Conservation (phyloP, 2,113 vertebrate genomes). For the Ciconia boyciana region DNA sequence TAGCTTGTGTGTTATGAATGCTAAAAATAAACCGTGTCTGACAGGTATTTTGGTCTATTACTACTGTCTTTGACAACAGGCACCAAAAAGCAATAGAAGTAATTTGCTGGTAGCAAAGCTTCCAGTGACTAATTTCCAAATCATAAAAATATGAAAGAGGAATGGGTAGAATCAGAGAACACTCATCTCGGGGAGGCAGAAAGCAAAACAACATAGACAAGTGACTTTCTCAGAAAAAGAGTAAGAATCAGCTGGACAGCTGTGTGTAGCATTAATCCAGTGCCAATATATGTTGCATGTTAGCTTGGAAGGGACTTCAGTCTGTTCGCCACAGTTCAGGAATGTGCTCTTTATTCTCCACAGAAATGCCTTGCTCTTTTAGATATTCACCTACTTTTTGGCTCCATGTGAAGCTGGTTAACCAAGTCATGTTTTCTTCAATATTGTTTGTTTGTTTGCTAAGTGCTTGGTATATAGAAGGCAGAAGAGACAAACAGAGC, state of each 20-base stretch:
- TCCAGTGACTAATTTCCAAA: background rate
- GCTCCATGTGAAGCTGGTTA: background rate
- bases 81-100: background rate
- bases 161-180: background rate
- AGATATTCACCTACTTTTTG: background rate
- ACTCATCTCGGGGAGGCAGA: background rate
- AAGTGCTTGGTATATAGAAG: background rate
- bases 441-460: background rate
- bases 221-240: background rate
- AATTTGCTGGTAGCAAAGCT: background rate
- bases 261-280: background rate
- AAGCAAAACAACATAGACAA: background rate
- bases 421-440: background rate
- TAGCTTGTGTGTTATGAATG: fast-evolving
- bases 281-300: fast-evolving
- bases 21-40: background rate
- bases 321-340: background rate
- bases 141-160: background rate
- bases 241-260: background rate
- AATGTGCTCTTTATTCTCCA: background rate
- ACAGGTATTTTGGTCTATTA: background rate
- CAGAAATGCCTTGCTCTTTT: background rate
- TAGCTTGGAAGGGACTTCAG: background rate
- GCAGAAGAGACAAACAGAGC: background rate
- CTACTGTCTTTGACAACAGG: background rate